Evolutionary conservation across 1,140 invertebrate species (phyloP).

Genomic region (Limonius californicus): DNA sequence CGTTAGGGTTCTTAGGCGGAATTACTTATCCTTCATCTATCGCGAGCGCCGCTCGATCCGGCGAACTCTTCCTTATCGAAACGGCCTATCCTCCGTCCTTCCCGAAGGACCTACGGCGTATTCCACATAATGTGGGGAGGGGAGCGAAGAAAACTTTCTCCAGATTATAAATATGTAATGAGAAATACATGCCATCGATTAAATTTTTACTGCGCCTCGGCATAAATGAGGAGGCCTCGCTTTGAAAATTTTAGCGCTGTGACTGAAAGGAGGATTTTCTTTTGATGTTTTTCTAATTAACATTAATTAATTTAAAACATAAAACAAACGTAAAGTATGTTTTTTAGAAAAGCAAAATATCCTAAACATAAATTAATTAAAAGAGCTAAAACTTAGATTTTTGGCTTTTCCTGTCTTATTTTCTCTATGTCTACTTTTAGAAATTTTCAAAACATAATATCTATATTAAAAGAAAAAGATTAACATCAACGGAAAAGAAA

Average conservation of each 20-base stretch:
- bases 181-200: constrained; percentile 13
- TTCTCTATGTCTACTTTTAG: too few relatives aligned
- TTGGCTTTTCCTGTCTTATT: too few relatives aligned
- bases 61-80: constrained; percentile 6
- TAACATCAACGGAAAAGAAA: too few relatives aligned
- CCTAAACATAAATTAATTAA: too few relatives aligned
- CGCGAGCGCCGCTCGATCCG: background rate
- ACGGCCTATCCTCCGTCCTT: background rate
- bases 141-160: constrained; percentile 9
- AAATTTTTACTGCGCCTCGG: constrained; percentile 3
- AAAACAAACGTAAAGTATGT: too few relatives aligned
- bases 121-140: background rate
- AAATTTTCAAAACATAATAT: too few relatives aligned
- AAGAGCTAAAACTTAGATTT: too few relatives aligned
- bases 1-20: constrained; percentile 31
- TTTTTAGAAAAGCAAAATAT: too few relatives aligned
- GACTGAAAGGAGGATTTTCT: too few relatives aligned
- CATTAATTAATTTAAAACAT: too few relatives aligned
- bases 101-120: background rate
- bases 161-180: constrained; percentile 20
- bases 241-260: background rate
- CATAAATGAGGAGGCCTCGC: background rate
- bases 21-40: constrained; percentile 31
- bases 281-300: too few relatives aligned
- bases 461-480: too few relatives aligned